phyloP scores from a whole-genome alignment of 2,113 vertebrate species.

The Hippocampus zosterae region DNA sequence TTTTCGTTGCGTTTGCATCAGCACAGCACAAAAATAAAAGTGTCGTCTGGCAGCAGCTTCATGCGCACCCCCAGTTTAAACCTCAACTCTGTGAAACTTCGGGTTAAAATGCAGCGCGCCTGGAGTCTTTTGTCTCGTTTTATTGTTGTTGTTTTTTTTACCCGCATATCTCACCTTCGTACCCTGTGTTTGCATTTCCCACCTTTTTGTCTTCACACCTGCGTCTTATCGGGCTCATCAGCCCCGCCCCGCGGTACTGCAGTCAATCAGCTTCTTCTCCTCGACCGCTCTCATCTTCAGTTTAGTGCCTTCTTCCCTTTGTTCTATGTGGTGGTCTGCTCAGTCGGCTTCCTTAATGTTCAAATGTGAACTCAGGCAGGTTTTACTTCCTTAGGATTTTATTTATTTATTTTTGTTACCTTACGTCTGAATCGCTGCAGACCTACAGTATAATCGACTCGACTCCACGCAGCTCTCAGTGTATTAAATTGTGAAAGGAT shows the following conservation, averaged over 20 bases:
- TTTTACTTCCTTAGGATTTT: background rate
- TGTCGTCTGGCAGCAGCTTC: conserved; percentile 24
- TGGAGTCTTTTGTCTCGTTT: background rate
- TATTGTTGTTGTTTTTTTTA: background rate
- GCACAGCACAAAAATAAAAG: conserved; percentile 28
- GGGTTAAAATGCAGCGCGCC: background rate
- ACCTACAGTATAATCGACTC: background rate
- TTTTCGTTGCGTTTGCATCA: conserved; percentile 48
- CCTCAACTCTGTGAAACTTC: background rate
- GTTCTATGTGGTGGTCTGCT: background rate
- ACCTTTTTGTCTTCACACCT: background rate
- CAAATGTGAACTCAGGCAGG: background rate
- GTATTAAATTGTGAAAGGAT: conserved; percentile 30
- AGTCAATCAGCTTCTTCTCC: background rate
- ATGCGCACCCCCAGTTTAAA: background rate
- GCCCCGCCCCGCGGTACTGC: background rate
- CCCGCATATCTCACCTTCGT: background rate
- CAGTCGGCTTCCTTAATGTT: background rate
- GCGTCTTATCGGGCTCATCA: background rate
- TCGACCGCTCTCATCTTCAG: background rate
- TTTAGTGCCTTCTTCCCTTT: background rate
- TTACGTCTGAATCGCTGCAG: background rate
- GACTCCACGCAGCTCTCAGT: background rate
- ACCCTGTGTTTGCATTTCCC: background rate
- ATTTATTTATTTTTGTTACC: background rate